Evolutionary conservation across 2,113 vertebrate genomes (phyloP).

Genomic region (Anolis sagrei): DNA sequence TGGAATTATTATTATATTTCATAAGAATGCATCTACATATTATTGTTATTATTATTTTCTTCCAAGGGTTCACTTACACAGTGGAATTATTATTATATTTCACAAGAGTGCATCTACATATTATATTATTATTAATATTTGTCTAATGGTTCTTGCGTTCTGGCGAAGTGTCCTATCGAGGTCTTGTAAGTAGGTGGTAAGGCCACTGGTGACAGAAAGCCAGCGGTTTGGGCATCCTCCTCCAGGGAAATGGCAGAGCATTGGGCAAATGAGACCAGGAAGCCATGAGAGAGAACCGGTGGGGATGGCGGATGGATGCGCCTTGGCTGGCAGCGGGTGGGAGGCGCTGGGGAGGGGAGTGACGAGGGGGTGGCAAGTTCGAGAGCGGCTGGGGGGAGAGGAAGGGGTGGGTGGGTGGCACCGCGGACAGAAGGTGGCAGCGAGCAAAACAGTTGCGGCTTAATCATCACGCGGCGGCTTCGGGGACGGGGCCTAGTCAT

Average conservation of each 20-base stretch:
- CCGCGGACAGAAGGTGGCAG: neutral
- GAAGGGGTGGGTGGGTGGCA: neutral
- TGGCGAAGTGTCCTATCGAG: too few species aligned
- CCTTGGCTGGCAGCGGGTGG: neutral
- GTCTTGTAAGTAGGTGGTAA: too few species aligned
- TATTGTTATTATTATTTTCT: too few species aligned
- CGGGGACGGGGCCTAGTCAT: fast-evolving
- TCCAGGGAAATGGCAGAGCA: neutral
- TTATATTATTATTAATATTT: too few species aligned
- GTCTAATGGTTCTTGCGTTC: too few species aligned
- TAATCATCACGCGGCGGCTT: neutral
- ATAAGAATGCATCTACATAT: too few species aligned
- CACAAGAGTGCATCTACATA: too few species aligned
- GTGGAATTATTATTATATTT: too few species aligned
- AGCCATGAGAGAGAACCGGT: constrained; percentile 3
- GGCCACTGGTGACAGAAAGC: too few species aligned
- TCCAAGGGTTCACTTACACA: too few species aligned
- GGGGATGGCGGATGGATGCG: neutral
- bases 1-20: too few species aligned
- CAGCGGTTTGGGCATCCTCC: neutral
- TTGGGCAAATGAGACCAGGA: constrained; percentile 4
- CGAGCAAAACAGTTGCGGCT: neutral
- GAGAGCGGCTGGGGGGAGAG: neutral
- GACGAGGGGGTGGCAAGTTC: neutral
- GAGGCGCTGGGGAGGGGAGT: neutral